Evolutionary conservation across 2,888 invertebrate genomes (phyloP).

Genomic region (Patella pellucida): DNA sequence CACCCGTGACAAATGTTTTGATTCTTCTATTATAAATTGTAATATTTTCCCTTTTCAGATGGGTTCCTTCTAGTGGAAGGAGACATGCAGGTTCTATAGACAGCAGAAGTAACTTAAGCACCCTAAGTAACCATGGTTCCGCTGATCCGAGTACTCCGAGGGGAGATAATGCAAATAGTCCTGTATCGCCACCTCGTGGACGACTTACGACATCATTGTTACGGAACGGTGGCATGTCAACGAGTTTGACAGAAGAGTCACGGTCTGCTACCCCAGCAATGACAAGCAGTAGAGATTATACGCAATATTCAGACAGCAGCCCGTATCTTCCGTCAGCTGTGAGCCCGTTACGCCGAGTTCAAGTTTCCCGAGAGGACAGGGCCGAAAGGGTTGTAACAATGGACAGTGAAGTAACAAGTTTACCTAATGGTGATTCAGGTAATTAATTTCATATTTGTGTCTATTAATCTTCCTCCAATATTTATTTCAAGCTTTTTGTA

Average conservation of each 20-base stretch:
- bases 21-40: too few species aligned
- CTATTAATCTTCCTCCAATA: too few species aligned
- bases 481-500: too few species aligned
- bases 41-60: neutral
- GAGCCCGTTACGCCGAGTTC: neutral
- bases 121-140: neutral
- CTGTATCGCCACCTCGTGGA: neutral
- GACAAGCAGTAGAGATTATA: neutral
- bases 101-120: constrained; percentile 4
- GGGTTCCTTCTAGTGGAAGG: neutral
- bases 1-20: too few species aligned
- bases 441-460: neutral
- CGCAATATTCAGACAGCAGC: neutral
- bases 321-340: neutral
- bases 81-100: neutral
- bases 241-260: neutral
- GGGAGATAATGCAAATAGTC: neutral
- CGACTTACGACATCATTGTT: neutral
- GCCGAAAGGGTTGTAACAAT: neutral
- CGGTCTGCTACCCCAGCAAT: neutral
- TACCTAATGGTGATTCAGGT: constrained; percentile 25
- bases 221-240: neutral
- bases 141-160: neutral
- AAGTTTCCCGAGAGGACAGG: neutral
- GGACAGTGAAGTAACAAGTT: constrained; percentile 4